Evolutionary conservation across 2,888 invertebrate genomes (phyloP), one percentile per base, ranked within the genome.

Genomic region (Automeris io): DNA sequence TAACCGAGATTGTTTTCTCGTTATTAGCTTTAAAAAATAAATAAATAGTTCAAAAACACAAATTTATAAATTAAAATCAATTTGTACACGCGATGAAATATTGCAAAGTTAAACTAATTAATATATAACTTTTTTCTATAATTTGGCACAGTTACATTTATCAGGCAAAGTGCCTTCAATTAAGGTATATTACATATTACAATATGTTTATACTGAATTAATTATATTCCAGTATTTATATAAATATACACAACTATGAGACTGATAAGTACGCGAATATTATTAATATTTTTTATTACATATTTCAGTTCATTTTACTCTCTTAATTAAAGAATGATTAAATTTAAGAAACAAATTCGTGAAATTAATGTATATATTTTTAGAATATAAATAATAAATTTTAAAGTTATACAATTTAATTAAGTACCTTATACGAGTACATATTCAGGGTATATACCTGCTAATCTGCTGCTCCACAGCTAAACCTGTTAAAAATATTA

Each of bases 301-400:
- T 70, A 71, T 67, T 70, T 82, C 82, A 82, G 82, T 82, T 79
- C 82, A 69, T 81, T 81, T 79, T 72, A 77, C 61, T 77, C 78
- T 73, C 75, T 76, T 78, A 72, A 71, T 57, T 66, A 70, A 70
- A 68, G 44, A 61, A 65, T 61, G 59, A 68, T 67, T 68, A 67
- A 70, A 70, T 66, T 61, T 61, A 62, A n/a, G n/a, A n/a, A n/a
- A n/a, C n/a, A 56, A 60, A 66, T 67, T 57, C 54, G 62, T 69
- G n/a, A n/a, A n/a, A n/a, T n/a, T n/a, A n/a, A n/a, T n/a, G n/a
- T n/a, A n/a, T n/a, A n/a, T n/a, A n/a, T n/a, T n/a, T n/a, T n/a
- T n/a, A n/a, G n/a, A n/a, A n/a, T n/a, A n/a, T n/a, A n/a, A n/a
- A n/a, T n/a, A n/a, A n/a, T n/a, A n/a, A n/a, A n/a, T n/a, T n/a